Evolutionary conservation across 2,888 invertebrate genomes (phyloP).

Genomic region (Dendrolimus houi): DNA sequence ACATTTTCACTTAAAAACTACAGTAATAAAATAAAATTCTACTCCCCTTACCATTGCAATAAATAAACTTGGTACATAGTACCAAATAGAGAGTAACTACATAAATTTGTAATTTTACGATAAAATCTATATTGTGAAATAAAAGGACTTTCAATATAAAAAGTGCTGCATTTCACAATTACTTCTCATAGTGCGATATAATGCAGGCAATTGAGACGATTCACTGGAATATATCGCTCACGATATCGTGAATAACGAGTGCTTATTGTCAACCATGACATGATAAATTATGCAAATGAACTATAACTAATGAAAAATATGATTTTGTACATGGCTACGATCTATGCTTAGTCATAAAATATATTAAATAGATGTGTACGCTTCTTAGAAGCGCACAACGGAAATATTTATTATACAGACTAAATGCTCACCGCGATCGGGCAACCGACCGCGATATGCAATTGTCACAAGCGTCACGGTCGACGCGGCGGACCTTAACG

Average conservation of each 20-base stretch:
- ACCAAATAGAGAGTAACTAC: neutral
- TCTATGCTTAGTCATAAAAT: neutral
- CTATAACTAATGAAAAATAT: slow-evolving; percentile 3
- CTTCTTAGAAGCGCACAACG: slow-evolving; percentile 55
- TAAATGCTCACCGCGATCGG: neutral
- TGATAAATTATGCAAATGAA: neutral
- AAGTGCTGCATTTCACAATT: neutral
- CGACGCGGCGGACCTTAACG: neutral
- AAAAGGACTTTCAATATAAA: neutral
- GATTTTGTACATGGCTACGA: slow-evolving; percentile 1
- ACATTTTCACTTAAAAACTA: too few species aligned
- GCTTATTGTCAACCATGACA: neutral
- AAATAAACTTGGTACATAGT: neutral
- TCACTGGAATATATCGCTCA: neutral
- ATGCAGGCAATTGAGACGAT: neutral
- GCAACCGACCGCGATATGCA: too few species aligned
- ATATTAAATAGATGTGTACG: slow-evolving; percentile 14
- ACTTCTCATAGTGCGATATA: neutral
- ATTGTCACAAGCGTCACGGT: slow-evolving; percentile 1
- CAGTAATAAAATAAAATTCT: too few species aligned
- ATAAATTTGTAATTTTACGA: neutral
- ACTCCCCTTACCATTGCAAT: too few species aligned
- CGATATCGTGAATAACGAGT: neutral
- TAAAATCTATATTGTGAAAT: neutral
- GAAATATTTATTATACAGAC: slow-evolving; percentile 9